A percentile compares a stretch with the other conserved stretches of the same genome.
Evolutionary conservation across 2,888 invertebrate genomes (phyloP).

Genomic region (Phaedon cochleariae): DNA sequence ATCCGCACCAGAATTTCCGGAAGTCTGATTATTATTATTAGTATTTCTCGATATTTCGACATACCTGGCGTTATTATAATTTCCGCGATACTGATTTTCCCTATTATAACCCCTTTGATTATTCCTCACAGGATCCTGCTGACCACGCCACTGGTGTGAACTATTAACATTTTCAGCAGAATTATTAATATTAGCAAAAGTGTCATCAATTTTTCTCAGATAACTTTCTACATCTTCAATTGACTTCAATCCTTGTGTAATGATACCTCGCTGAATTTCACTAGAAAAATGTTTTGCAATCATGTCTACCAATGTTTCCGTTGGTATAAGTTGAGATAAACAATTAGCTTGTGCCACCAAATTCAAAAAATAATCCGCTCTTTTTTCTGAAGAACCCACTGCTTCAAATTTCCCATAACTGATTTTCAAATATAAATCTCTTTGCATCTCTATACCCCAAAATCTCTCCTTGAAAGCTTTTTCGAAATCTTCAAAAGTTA

Average conservation of each 20-base stretch:
- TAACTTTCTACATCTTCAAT: conserved; percentile 3
- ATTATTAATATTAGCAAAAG: too few species aligned
- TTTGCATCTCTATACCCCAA: neutral
- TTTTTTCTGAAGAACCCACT: neutral
- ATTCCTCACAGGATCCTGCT: too few species aligned
- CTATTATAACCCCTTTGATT: too few species aligned
- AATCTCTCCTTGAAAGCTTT: conserved; percentile 1
- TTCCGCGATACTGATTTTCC: too few species aligned
- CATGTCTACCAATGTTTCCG: neutral
- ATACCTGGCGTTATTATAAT: too few species aligned
- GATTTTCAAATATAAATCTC: neutral
- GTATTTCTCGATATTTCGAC: too few species aligned
- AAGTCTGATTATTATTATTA: neutral
- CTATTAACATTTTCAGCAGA: too few species aligned
- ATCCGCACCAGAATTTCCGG: too few species aligned
- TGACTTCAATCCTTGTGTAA: neutral
- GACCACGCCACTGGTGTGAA: too few species aligned
- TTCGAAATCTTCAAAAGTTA: neutral
- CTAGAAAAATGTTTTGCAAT: conserved; percentile 1
- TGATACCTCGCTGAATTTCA: neutral
- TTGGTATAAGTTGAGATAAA: neutral
- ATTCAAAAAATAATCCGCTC: neutral
- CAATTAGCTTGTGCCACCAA: neutral
- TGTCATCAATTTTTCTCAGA: neutral
- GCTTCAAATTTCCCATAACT: conserved; percentile 7